These are phyloP conservation scores for Zaprionus kolodkinae DNA, from an alignment of 1,140 invertebrate species.

Conservation along the genomic window DNA sequence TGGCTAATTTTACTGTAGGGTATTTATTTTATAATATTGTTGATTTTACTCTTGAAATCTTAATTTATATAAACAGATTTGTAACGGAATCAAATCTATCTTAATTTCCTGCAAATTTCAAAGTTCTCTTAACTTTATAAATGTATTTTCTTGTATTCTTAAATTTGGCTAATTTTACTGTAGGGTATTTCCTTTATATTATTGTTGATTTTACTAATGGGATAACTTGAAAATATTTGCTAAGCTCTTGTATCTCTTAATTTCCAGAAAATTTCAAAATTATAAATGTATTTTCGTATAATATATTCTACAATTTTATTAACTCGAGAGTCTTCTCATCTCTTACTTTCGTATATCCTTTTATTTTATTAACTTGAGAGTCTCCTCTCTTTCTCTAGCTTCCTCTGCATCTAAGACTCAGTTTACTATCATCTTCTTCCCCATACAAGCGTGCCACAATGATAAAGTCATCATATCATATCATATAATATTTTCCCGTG, in stretches of 20 bases:
- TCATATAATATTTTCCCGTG: constrained; percentile 13
- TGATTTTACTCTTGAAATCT: not conserved
- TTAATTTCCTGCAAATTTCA: too few species aligned
- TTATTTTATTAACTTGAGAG: not conserved
- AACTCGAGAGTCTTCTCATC: too few species aligned
- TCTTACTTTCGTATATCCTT: too few species aligned
- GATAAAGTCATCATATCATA: constrained; percentile 57
- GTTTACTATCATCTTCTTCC: not conserved
- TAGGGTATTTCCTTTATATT: constrained; percentile 19
- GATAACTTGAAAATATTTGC: too few species aligned
- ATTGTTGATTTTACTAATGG: not conserved
- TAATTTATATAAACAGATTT: not conserved
- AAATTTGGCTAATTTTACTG: constrained; percentile 33
- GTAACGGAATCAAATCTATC: too few species aligned
- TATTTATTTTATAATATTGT: constrained; percentile 10
- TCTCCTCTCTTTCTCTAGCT: not conserved
- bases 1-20: too few species aligned
- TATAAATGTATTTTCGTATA: too few species aligned
- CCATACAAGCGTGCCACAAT: constrained; percentile 17
- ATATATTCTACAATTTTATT: too few species aligned
- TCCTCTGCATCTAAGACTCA: not conserved
- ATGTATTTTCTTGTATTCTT: too few species aligned
- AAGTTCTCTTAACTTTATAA: too few species aligned
- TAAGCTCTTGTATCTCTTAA: too few species aligned
- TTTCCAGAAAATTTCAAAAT: too few species aligned